Conservation (phyloP, 2,113 vertebrate genomes). For the Macquaria australasica region DNA sequence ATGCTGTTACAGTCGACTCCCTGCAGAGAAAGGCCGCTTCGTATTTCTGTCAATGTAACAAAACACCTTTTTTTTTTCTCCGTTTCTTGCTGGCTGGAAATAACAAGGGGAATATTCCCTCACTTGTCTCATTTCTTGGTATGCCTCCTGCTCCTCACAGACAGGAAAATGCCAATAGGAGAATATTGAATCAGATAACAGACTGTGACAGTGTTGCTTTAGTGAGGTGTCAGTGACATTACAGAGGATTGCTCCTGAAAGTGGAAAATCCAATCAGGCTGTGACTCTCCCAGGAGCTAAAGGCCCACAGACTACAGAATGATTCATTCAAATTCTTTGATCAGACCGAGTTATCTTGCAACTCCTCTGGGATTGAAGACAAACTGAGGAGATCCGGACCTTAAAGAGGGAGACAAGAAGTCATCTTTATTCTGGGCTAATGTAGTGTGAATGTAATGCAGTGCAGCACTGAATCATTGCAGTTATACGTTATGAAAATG, state of each 20-base stretch:
- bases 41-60: conserved; percentile 57
- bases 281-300: conserved; percentile 57
- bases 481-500: neutral
- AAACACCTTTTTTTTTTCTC: neutral
- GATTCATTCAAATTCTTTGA: conserved; percentile 74
- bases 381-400: conserved; percentile 54
- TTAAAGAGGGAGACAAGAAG: conserved; percentile 38
- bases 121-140: conserved; percentile 60
- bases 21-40: conserved; percentile 43
- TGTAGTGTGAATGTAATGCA: neutral
- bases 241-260: conserved; percentile 69
- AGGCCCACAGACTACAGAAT: conserved; percentile 55
- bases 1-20: conserved; percentile 51
- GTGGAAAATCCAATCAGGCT: conserved; percentile 78
- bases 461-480: neutral
- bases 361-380: conserved; percentile 50
- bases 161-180: conserved; percentile 69
- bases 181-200: conserved; percentile 72
- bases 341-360: conserved; percentile 48
- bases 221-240: conserved; percentile 65
- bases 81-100: conserved; percentile 39
- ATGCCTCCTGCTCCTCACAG: conserved; percentile 27
- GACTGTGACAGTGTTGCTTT: conserved; percentile 68
- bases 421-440: conserved; percentile 6
- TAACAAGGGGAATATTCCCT: conserved; percentile 63